phyloP scores from a whole-genome alignment of 2,888 invertebrate genomes.

The Melinopterus prodromus region DNA sequence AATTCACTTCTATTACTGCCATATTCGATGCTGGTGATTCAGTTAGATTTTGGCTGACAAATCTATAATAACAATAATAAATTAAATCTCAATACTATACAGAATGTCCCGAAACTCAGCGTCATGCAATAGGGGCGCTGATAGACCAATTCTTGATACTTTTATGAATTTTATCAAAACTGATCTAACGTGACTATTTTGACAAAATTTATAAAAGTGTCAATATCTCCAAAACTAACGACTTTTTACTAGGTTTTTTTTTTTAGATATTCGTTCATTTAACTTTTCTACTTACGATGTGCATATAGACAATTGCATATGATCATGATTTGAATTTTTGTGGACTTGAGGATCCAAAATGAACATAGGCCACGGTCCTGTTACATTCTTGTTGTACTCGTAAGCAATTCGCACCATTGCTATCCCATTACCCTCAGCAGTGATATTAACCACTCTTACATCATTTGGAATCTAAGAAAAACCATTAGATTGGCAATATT shows the following conservation, averaged over 20 bases:
- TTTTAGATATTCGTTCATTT: no score
- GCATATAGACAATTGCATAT: conserved; percentile 84
- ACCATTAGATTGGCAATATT: neutral
- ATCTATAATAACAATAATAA: conserved; percentile 61
- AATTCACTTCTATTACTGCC: conserved; percentile 87
- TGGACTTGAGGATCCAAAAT: conserved; percentile 87
- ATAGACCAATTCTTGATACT: no score
- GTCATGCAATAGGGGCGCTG: neutral
- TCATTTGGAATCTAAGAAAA: conserved; percentile 61
- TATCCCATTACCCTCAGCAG: conserved; percentile 82
- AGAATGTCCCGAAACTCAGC: no score
- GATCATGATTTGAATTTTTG: conserved; percentile 77
- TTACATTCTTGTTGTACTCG: conserved; percentile 84
- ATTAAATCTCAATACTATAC: neutral
- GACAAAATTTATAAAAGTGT: no score
- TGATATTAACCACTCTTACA: conserved; percentile 73
- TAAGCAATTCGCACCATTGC: conserved; percentile 82
- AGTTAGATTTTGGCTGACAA: conserved; percentile 66
- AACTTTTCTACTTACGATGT: conserved; percentile 67
- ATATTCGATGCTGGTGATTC: conserved; percentile 82
- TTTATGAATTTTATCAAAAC: no score
- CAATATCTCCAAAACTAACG: no score
- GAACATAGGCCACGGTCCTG: conserved; percentile 87
- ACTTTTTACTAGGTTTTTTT: no score
- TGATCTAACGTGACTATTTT: no score